Evolutionary conservation across 2,888 invertebrate genomes (phyloP), one percentile per base, ranked within the genome.

Genomic region (Drosophila neoperkinsi): DNA sequence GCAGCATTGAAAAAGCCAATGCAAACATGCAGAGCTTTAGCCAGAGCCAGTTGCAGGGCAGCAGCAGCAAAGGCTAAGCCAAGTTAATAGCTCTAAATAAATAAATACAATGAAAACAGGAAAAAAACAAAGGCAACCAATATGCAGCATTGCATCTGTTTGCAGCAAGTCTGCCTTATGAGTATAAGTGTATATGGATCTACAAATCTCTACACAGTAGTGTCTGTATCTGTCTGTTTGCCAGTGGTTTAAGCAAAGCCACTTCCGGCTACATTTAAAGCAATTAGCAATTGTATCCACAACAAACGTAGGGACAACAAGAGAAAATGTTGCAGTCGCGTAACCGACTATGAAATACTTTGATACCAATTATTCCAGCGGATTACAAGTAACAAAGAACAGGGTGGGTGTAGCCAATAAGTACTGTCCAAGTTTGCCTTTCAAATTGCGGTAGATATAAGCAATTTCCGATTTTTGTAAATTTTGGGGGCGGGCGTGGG

Each of bases 201-300:
- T 28, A 33, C 25, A 46, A 58, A 38, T 58, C 36, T 67, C 5
- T 43, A 4, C 18, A 21, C 3, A 0, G 43, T 1, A 11, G 49
- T 46, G 18, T 13, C 21, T 56, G 55, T 21, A 41, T 33, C n/a
- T 33, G 11, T 41, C 34, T 64, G 33, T 65, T 66, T 89, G 87
- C 76, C 75, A 75, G 60, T 30, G 77, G 84, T 81, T 87, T 79
- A 76, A 74, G 77, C 38, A 70, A 88, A 90, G 66, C 86, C 80
- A 88, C 90, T 85, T 90, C 77, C 71, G 80, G 75, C 71, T 70
- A 65, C 81, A 90, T 90, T 90, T 86, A 79, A 86, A 81, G 75
- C 86, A 88, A 90, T 90, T 87, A 88, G 79, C 82, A 82, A 70
- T 82, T 74, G 73, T 74, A 59, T 75, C 65, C 73, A 59, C 57